Conservation (phyloP, 2,888 invertebrate species). For the Nudaria mundana region DNA sequence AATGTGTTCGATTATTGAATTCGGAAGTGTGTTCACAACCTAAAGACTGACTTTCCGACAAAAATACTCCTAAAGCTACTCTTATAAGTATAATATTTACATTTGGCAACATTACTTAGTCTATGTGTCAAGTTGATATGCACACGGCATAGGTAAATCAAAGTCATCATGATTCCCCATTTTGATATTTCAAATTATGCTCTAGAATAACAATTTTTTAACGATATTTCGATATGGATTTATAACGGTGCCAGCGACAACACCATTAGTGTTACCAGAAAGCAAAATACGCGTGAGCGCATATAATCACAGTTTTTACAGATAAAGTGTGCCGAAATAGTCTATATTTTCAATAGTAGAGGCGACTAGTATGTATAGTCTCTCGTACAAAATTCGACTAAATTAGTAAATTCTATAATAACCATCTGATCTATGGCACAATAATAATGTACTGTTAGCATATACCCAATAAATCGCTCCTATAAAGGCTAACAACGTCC, state of each 20-base stretch:
- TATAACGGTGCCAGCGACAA: conserved; percentile 14
- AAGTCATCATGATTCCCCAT: conserved; percentile 51
- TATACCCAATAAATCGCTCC: conserved; percentile 4
- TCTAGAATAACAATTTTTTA: conserved; percentile 64
- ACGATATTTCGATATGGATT: conserved; percentile 48
- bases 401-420: conserved; percentile 8
- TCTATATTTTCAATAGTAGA: conserved; percentile 1
- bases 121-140: conserved; percentile 76
- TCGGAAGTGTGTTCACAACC: conserved; percentile 52
- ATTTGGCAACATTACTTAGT: conserved; percentile 77
- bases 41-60: conserved; percentile 54
- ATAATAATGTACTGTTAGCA: conserved; percentile 14
- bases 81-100: conserved; percentile 57
- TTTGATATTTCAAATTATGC: conserved; percentile 57
- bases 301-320: conserved; percentile 29
- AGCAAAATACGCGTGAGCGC: conserved; percentile 9
- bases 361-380: background rate
- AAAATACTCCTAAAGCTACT: conserved; percentile 36
- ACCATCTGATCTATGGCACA: conserved; percentile 34
- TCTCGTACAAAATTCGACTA: conserved; percentile 10
- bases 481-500: background rate
- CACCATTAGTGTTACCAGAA: conserved; percentile 1
- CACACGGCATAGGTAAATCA: conserved; percentile 65
- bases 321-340: conserved; percentile 21
- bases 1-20: conserved; percentile 2